Base-by-base conservation (phyloP, 2,113 vertebrate species). In the Podiceps cristatus region DNA sequence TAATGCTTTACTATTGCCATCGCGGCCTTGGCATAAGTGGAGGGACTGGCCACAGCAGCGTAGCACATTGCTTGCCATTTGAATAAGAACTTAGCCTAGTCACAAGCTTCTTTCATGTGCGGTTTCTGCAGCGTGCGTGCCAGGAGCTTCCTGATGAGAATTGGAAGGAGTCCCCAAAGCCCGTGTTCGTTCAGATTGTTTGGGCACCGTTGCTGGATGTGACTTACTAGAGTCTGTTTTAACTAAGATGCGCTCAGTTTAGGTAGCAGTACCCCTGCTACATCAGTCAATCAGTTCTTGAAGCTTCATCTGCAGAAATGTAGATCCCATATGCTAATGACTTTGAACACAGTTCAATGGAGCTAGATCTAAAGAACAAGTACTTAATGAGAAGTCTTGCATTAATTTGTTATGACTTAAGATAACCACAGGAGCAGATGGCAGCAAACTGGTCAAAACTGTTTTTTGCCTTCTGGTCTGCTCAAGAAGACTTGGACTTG, bases 41-140 rank as follows among this genome's bases (percentile, higher is more conserved):
- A 91, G 52, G 63, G 42, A 25, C 86, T 81, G 90, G 50, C 71
- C 74, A 55, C 50, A 80, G 90, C 63, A 59, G 82, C 5, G 2
- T 50, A 71, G 50, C 78, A 12, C 68, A 3, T 75, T 83, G 68
- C 76, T 90, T 90, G 75, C 93, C 77, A 22, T 85, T 73, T 96
- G 95, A 97, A 91, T 93, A 79, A 89, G 62, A 62, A 33, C 66
- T 85, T 85, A 94, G 76, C 84, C 66, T 52, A 33, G 73, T 97
- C 95, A 93, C 93, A 89, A 93, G 93, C 80, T 82, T 27, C 80
- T 95, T 97, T 97, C 88, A 87, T 4, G 35, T 96, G 94, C 82
- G 86, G 66, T 82, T 97, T 89, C 76, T 95, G 89, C 45, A 13
- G 27, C 33, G 45, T 88, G 60, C 4, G 7, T 81, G 91, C 96